Evolutionary conservation across 2,888 invertebrate genomes (phyloP).

Genomic region (Dastarcus helophoroides): DNA sequence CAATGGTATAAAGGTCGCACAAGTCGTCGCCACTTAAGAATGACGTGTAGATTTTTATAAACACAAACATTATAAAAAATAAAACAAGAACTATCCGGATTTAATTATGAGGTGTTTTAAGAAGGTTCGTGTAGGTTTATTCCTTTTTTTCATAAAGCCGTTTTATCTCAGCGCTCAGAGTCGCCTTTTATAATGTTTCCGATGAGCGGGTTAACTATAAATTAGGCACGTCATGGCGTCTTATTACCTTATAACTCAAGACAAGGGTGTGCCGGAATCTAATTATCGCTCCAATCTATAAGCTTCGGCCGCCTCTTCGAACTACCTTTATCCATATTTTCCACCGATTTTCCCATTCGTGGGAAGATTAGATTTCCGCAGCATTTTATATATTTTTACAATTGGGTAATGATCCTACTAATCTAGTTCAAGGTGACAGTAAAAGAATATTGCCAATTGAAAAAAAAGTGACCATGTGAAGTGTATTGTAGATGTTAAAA

Average conservation of each 20-base stretch:
- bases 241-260: conserved; percentile 39
- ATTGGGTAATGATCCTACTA: no score
- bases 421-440: no score
- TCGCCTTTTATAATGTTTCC: conserved; percentile 22
- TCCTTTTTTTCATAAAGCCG: conserved; percentile 22
- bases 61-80: conserved; percentile 19
- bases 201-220: conserved; percentile 34
- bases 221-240: conserved; percentile 35
- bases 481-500: no score
- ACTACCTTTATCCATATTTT: neutral
- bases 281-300: conserved; percentile 36
- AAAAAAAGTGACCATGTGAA: no score
- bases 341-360: no score
- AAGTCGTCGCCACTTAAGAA: no score
- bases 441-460: no score
- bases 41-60: conserved; percentile 18
- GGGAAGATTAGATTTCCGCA: no score
- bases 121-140: conserved; percentile 13
- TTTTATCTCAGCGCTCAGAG: conserved; percentile 21
- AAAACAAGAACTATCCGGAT: conserved; percentile 18
- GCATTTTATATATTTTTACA: no score
- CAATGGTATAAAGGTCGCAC: no score
- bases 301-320: conserved; percentile 19
- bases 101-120: conserved; percentile 26
- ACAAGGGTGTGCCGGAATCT: conserved; percentile 38